These are phyloP conservation scores for Cnemophilus loriae DNA, from an alignment of 2,113 vertebrate species.

Conservation along the genomic window DNA sequence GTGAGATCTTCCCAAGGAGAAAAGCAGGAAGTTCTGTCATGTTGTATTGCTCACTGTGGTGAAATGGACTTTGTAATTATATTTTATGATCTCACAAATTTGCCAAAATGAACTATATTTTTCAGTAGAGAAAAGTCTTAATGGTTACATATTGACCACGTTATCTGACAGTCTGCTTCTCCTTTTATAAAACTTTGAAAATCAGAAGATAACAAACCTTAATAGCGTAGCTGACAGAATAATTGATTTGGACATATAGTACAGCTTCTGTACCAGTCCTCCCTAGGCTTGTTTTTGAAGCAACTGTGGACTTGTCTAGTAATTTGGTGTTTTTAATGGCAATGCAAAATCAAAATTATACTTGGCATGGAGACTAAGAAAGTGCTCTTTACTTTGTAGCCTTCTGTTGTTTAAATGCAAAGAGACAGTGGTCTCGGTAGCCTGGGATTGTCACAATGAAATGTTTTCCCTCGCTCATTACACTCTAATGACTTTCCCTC, in stretches of 20 bases:
- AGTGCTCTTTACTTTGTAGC: not conserved
- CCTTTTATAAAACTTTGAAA: not conserved
- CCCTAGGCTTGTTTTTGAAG: not conserved
- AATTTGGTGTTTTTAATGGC: not conserved
- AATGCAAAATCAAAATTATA: not conserved
- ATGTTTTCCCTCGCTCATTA: not conserved
- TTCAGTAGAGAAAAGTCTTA: not conserved
- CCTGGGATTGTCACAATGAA: not conserved
- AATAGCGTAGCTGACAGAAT: not conserved
- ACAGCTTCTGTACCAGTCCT: not conserved
- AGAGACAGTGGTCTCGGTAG: not conserved
- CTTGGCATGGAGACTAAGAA: not conserved
- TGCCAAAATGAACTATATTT: not conserved
- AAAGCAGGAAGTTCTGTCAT: not conserved
- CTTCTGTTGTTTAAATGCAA: not conserved
- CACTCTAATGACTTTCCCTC: not conserved
- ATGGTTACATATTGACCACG: accelerated
- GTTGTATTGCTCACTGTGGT: not conserved
- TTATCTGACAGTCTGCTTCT: not conserved
- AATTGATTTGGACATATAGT: not conserved
- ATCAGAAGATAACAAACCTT: not conserved
- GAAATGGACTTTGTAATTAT: not conserved
- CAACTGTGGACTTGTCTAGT: not conserved
- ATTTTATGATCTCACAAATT: not conserved
- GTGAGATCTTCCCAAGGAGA: not conserved